Evolutionary conservation across 2,797 vertebrate species (phyloP).

Genomic region (Acanthopagrus latus): DNA sequence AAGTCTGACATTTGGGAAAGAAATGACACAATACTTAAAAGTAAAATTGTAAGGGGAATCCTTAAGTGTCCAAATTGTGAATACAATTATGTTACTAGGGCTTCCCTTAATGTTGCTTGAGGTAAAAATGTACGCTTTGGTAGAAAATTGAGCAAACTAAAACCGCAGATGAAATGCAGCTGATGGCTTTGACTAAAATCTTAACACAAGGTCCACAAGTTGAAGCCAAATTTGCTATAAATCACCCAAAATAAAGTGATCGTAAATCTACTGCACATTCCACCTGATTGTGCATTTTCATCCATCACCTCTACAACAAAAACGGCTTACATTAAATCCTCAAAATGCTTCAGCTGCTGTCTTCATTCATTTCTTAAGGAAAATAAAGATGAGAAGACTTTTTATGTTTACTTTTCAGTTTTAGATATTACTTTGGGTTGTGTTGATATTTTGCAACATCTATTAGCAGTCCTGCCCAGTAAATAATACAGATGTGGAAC

Average conservation of each 20-base stretch:
- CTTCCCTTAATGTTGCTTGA: not conserved
- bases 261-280: not conserved
- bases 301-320: not conserved
- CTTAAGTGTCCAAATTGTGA: not conserved
- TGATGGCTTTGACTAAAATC: no score
- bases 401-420: not conserved
- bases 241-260: not conserved
- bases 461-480: slow-evolving; percentile 2
- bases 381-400: not conserved
- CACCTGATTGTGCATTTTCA: not conserved
- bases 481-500: slow-evolving; percentile 24
- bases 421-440: slow-evolving; percentile 2
- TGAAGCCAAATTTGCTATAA: not conserved
- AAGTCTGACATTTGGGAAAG: not conserved
- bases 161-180: not conserved
- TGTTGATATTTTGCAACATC: slow-evolving; percentile 29
- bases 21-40: not conserved
- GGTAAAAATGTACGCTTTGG: not conserved
- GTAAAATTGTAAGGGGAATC: no score
- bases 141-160: not conserved
- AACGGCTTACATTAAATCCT: not conserved
- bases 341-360: not conserved
- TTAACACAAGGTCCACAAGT: no score
- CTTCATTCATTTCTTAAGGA: not conserved
- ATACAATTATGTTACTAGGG: not conserved